Conservation (phyloP, 30 jellyfish, hydroid and myxozoan genomes). For the Sanderia malayensis region DNA sequence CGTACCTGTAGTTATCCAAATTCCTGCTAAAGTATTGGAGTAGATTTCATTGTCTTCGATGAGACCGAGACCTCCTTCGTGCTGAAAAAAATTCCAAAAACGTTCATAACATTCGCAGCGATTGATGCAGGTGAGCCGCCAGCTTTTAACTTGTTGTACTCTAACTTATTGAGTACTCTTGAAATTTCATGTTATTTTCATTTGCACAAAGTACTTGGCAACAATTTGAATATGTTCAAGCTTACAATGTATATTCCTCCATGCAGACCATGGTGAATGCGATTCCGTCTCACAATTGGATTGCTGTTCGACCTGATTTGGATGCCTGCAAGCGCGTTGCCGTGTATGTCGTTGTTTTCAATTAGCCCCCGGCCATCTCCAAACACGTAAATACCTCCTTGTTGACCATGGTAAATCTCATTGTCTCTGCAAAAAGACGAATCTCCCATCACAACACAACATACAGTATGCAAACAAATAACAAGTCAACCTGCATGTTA, state of each 20-base stretch:
- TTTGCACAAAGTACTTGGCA: too few species aligned
- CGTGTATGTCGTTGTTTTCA: constrained; percentile 92
- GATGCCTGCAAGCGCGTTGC: constrained; percentile 97
- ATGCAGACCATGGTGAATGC: constrained; percentile 95
- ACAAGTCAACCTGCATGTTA: too few species aligned
- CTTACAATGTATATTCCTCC: constrained; percentile 92
- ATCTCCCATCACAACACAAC: too few species aligned
- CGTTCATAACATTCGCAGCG: too few species aligned
- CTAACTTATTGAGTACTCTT: too few species aligned
- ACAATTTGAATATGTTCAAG: too few species aligned
- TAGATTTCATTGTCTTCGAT: constrained; percentile 90
- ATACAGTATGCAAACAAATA: too few species aligned
- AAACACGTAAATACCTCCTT: constrained; percentile 95
- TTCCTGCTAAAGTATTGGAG: constrained; percentile 91
- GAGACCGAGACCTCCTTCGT: constrained; percentile 94
- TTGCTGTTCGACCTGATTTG: constrained; percentile 95
- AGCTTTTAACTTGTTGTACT: too few species aligned
- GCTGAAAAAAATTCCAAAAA: too few species aligned
- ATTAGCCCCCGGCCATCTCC: constrained; percentile 97
- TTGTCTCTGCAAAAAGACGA: constrained; percentile 67
- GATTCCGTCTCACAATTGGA: constrained; percentile 85
- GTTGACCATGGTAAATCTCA: constrained; percentile 96
- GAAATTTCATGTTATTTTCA: too few species aligned
- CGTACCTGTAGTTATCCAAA: constrained; percentile 95
- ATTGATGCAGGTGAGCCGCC: too few species aligned